Base-by-base conservation (phyloP, 2,797 vertebrate species). In the Valencia hispanica region DNA sequence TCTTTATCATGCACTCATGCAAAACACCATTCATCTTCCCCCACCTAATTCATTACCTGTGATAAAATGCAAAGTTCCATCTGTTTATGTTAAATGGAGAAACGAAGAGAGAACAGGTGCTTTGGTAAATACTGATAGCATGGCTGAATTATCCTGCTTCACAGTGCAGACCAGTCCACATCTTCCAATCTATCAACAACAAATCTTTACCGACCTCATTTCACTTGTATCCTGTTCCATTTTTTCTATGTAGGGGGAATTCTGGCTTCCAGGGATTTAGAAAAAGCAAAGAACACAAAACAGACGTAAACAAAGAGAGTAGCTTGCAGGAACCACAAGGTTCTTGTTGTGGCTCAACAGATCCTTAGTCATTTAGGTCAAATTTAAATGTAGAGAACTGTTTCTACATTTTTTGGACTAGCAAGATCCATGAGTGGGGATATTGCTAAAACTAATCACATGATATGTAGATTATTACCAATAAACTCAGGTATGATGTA, bases 1-100 rank as follows among this genome's bases (percentile, higher is more conserved):
- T 94, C 93, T 94, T 95, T 95, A 96, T 95, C 94, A 94, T 93
- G 93, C 94, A 94, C 91, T 92, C 89, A 94, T 95, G 93, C 94
- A 96, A 95, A 96, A 93, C 94, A 94, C 92, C 93, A 95, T 96
- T 95, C 90, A 87, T 96, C 95, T 94, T 94, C 92, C 76, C 65
- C 81, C 77, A 75, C 91, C 91, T 91, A 93, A 93, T 94, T 94
- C 87, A 90, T 89, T 90, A 90, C 87, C 76, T 43, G 84, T 83
- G 93, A 95, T 94, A 94, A 95, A 94, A 95, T 94, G 94, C 93
- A 92, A 90, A 93, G 88, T 89, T 84, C 74, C 72, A 30, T 85
- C 88, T 78, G 84, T 84, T 5, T 82, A 79, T 88, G 89, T 89
- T 93, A 89, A 92, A 94, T 84, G 84, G 83, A 86, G 82, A 84